Evolutionary conservation across 2,797 vertebrate species (phyloP).

Genomic region (Vireo griseus): DNA sequence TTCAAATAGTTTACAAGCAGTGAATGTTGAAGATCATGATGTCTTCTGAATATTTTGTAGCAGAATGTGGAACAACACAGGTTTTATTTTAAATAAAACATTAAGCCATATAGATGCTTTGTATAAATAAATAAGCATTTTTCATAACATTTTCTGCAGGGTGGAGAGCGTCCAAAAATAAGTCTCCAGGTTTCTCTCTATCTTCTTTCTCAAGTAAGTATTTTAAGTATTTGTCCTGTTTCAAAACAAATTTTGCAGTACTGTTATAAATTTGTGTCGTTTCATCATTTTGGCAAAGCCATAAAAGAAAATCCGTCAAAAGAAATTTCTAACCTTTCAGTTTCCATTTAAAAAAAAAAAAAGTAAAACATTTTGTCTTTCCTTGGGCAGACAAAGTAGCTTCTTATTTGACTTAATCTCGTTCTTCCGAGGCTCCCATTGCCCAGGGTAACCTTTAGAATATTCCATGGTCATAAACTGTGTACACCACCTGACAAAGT

Average conservation of each 20-base stretch:
- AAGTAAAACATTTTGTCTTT: not conserved
- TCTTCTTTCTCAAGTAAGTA: conserved; percentile 92
- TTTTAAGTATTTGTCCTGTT: not conserved
- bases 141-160: conserved; percentile 63
- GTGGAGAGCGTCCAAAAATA: conserved; percentile 89
- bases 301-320: not conserved
- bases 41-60: not conserved
- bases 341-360: not conserved
- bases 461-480: not conserved
- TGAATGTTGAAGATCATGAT: not conserved
- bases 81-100: not conserved
- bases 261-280: not conserved
- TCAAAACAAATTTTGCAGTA: not conserved
- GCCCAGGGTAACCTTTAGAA: not conserved
- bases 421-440: not conserved
- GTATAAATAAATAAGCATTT: not conserved
- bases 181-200: conserved; percentile 95
- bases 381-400: not conserved
- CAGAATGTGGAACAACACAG: not conserved
- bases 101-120: not conserved
- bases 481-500: accelerated
- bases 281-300: not conserved
- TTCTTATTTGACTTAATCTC: not conserved
- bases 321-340: not conserved
- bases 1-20: not conserved